Percentiles rank a stretch among this genome's conserved stretches.
phyloP scores from a whole-genome alignment of 2,797 vertebrate genomes.

The Clarias pachynema region DNA sequence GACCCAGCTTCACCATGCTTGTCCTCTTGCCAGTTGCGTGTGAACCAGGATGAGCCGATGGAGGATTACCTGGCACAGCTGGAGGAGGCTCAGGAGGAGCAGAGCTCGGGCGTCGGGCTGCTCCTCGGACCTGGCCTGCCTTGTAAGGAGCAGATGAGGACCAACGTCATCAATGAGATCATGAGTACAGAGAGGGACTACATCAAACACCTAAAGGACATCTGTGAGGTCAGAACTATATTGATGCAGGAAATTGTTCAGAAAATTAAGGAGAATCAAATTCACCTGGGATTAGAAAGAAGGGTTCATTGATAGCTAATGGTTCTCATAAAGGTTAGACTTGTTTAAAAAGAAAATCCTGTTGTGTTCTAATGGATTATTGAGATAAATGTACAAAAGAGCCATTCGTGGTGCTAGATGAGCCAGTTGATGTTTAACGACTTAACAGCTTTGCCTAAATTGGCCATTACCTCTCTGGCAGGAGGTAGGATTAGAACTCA shows the following conservation, averaged over 20 bases:
- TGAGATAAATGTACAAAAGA: background rate
- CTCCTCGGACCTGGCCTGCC: slow-evolving; percentile 84
- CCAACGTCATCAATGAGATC: slow-evolving; percentile 96
- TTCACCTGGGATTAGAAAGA: background rate
- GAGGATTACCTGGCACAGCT: slow-evolving; percentile 82
- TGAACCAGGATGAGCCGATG: slow-evolving; percentile 94
- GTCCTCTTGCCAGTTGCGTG: slow-evolving; percentile 77
- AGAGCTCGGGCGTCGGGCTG: slow-evolving; percentile 64
- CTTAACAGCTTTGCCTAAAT: background rate
- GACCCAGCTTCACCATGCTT: background rate
- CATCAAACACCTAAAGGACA: slow-evolving; percentile 95
- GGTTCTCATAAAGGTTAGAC: background rate
- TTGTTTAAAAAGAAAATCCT: background rate
- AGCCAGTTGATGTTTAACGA: background rate
- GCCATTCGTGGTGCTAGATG: background rate
- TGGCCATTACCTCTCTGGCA: background rate
- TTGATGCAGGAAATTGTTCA: background rate
- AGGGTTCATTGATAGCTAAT: background rate
- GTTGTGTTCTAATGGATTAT: background rate
- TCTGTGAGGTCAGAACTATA: slow-evolving; percentile 86
- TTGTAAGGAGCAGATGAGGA: slow-evolving; percentile 94
- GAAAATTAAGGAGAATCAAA: background rate
- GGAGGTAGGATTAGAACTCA: no score
- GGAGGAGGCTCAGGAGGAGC: slow-evolving; percentile 72
- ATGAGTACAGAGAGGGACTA: slow-evolving; percentile 95